These are phyloP conservation scores for Drosophila subpulchrella DNA, from an alignment of 1,140 invertebrate species.

Conservation along the genomic window DNA sequence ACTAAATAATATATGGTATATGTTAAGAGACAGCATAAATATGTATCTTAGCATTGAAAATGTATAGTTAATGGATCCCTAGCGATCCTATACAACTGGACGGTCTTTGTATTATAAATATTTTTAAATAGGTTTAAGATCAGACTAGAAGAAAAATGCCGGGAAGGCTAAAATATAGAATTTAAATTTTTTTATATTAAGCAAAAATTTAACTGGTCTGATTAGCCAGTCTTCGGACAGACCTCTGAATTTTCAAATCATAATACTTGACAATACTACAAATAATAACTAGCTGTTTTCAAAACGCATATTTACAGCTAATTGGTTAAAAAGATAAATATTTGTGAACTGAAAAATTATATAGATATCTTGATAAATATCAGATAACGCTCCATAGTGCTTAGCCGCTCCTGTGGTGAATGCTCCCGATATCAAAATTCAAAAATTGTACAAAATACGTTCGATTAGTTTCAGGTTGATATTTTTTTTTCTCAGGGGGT, in stretches of 20 bases:
- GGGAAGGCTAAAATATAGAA: neutral
- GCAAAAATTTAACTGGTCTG: neutral
- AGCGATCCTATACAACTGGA: neutral
- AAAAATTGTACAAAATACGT: conserved; percentile 80
- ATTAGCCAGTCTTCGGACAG: neutral
- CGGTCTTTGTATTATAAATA: neutral
- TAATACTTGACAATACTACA: conserved; percentile 26
- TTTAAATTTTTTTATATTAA: neutral
- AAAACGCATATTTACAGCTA: conserved; percentile 57
- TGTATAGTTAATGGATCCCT: neutral
- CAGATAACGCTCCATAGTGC: conserved; percentile 44
- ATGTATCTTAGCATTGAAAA: conserved; percentile 1
- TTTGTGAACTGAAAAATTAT: conserved; percentile 12
- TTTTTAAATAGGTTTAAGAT: neutral
- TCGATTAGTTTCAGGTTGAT: conserved; percentile 65
- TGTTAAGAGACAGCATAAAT: neutral
- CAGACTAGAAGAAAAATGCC: neutral
- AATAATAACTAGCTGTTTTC: conserved; percentile 50
- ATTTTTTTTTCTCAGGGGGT: conserved; percentile 8
- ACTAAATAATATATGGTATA: neutral
- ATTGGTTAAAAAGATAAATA: conserved; percentile 17
- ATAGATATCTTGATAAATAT: conserved; percentile 40
- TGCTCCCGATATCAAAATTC: conserved; percentile 83
- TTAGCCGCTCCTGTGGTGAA: conserved; percentile 46
- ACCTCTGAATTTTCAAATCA: conserved; percentile 6